These are phyloP conservation scores for Polypterus senegalus DNA, from an alignment of 2,113 vertebrate genomes.

Conservation along the genomic window DNA sequence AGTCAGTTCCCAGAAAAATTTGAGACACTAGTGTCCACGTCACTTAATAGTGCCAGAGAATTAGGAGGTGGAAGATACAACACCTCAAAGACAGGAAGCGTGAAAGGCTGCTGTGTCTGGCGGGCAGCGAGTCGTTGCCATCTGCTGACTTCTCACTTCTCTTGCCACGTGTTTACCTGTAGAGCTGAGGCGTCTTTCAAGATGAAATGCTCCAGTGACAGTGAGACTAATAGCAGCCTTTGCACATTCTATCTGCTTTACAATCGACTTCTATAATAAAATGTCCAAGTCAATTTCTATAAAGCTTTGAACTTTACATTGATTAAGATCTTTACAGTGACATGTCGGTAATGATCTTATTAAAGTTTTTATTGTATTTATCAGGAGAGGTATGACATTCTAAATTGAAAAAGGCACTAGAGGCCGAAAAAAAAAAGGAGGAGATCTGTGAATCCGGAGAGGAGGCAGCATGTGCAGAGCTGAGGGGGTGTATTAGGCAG, in stretches of 20 bases:
- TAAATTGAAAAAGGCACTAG: conserved; percentile 35
- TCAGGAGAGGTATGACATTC: conserved; percentile 43
- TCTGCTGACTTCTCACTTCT: too few species aligned
- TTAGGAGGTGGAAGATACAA: too few species aligned
- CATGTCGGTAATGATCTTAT: conserved; percentile 42
- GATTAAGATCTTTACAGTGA: conserved; percentile 53
- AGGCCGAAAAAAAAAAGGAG: conserved; percentile 3
- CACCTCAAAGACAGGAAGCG: too few species aligned
- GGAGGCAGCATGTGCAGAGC: background rate
- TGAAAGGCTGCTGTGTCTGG: too few species aligned
- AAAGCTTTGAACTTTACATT: conserved; percentile 51
- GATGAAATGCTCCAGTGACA: conserved; percentile 33
- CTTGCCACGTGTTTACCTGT: conserved; percentile 3
- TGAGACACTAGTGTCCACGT: too few species aligned
- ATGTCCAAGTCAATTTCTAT: conserved; percentile 42
- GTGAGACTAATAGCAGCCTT: conserved; percentile 27
- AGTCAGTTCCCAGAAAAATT: too few species aligned
- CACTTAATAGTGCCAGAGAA: too few species aligned
- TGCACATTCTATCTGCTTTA: conserved; percentile 37
- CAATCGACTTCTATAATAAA: conserved; percentile 27
- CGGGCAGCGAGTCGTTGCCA: too few species aligned
- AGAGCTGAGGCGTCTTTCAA: conserved; percentile 28
- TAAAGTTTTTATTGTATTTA: conserved; percentile 46
- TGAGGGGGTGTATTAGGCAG: background rate
- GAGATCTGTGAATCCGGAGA: background rate